phyloP scores from a whole-genome alignment of 92 coral and sea anemone species.

The Epizoanthus scotinus region DNA sequence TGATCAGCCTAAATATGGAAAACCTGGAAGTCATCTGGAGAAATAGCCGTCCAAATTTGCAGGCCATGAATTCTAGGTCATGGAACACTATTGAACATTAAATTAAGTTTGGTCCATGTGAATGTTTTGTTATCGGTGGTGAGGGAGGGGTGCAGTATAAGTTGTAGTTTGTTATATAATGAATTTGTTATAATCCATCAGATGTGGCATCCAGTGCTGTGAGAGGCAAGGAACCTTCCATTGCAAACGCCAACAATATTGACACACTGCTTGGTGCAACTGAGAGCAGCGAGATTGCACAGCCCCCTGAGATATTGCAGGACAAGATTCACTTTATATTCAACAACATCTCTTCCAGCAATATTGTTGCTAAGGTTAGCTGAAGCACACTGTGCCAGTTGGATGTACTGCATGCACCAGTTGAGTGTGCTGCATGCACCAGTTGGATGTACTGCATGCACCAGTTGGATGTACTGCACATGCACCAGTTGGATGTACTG shows the following conservation, averaged over 20 bases:
- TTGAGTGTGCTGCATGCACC: no score
- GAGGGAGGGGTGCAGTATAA: background rate
- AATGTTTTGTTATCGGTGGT: background rate
- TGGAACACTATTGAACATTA: no score
- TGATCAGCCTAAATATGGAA: no score
- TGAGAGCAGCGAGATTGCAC: constrained; percentile 88
- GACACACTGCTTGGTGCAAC: constrained; percentile 96
- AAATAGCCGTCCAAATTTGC: no score
- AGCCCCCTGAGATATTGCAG: constrained; percentile 93
- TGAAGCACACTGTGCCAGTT: background rate
- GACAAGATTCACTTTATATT: constrained; percentile 94
- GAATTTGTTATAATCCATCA: background rate
- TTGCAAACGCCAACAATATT: constrained; percentile 96
- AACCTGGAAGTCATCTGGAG: no score
- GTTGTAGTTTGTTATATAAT: background rate
- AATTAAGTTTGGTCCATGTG: background rate
- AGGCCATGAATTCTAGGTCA: no score
- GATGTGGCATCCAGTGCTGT: constrained; percentile 57
- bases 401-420: no score
- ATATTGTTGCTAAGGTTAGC: constrained; percentile 77
- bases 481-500: no score
- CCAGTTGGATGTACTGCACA: no score
- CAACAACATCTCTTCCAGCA: constrained; percentile 87
- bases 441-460: no score
- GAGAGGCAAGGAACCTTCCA: constrained; percentile 87